A percentile compares a stretch with the other conserved stretches of the same genome.
phyloP scores from a whole-genome alignment of 1,140 invertebrate species.

The Tetramorium parvispinum region DNA sequence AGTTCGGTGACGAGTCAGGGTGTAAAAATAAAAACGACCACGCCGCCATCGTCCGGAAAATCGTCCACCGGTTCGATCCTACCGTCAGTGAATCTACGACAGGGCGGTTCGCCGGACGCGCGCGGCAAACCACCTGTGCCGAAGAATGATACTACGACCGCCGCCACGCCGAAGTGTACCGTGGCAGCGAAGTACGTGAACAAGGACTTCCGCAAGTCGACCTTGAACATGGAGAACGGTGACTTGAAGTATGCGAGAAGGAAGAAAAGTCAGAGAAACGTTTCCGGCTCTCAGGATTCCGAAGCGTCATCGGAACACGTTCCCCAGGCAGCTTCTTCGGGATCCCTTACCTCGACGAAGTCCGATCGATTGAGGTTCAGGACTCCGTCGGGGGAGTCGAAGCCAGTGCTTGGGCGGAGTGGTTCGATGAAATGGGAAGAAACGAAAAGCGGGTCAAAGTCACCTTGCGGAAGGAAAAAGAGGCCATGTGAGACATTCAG shows the following conservation, averaged over 20 bases:
- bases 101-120: slow-evolving; percentile 78
- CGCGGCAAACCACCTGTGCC: slow-evolving; percentile 84
- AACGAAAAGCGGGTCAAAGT: slow-evolving; percentile 72
- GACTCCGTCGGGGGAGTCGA: slow-evolving; percentile 64
- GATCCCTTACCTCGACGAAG: slow-evolving; percentile 61
- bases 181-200: slow-evolving; percentile 85
- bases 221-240: slow-evolving; percentile 89
- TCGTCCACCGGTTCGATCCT: slow-evolving; percentile 41
- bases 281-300: slow-evolving; percentile 81
- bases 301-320: slow-evolving; percentile 74
- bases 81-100: slow-evolving; percentile 78
- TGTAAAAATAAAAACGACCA: slow-evolving; percentile 82
- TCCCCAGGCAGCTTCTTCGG: slow-evolving; percentile 57
- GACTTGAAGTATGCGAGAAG: slow-evolving; percentile 79
- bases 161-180: slow-evolving; percentile 78
- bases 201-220: slow-evolving; percentile 92
- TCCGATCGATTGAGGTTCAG: slow-evolving; percentile 70
- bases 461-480: slow-evolving; percentile 65
- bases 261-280: slow-evolving; percentile 79
- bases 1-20: slow-evolving; percentile 82
- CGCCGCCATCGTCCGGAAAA: slow-evolving; percentile 70
- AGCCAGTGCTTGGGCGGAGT: slow-evolving; percentile 32
- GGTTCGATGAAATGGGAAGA: slow-evolving; percentile 42
- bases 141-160: slow-evolving; percentile 78
- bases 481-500: slow-evolving; percentile 64